Percentiles rank a stretch among this genome's conserved stretches.
Evolutionary conservation across 2,888 invertebrate genomes (phyloP).

Genomic region (Candidula unifasciata): DNA sequence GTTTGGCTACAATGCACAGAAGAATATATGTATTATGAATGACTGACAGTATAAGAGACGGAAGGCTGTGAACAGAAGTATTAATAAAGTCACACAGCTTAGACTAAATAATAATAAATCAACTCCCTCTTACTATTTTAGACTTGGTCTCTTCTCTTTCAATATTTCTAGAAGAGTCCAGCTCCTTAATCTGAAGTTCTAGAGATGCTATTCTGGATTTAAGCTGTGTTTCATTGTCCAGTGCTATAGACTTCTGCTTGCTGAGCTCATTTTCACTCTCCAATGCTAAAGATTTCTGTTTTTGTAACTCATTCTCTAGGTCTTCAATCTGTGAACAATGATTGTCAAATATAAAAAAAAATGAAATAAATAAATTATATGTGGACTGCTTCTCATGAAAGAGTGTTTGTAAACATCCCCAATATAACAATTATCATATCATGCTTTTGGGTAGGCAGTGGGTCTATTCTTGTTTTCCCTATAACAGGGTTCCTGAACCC

Average conservation of each 20-base stretch:
- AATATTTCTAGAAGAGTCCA: conserved; percentile 62
- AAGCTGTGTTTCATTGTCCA: conserved; percentile 66
- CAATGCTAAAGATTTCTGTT: conserved; percentile 61
- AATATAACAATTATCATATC: too few relatives aligned
- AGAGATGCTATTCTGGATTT: conserved; percentile 64
- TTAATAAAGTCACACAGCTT: too few relatives aligned
- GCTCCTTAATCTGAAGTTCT: conserved; percentile 63
- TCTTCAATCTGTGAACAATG: conserved; percentile 52
- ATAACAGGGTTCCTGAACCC: too few relatives aligned
- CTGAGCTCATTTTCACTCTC: conserved; percentile 63
- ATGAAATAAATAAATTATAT: too few relatives aligned
- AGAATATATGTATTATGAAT: too few relatives aligned
- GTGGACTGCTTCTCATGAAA: too few relatives aligned
- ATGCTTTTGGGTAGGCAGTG: too few relatives aligned
- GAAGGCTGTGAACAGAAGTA: too few relatives aligned
- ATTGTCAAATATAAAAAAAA: background rate
- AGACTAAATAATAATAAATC: background rate
- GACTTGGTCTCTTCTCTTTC: conserved; percentile 59
- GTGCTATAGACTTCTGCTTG: conserved; percentile 60
- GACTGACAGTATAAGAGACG: too few relatives aligned
- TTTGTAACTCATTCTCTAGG: conserved; percentile 61
- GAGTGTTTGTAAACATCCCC: too few relatives aligned
- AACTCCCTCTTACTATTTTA: conserved; percentile 62
- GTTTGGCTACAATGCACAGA: too few relatives aligned
- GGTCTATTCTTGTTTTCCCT: too few relatives aligned